Evolutionary conservation across 2,888 invertebrate genomes (phyloP).

Genomic region (Drosophila anceps): DNA sequence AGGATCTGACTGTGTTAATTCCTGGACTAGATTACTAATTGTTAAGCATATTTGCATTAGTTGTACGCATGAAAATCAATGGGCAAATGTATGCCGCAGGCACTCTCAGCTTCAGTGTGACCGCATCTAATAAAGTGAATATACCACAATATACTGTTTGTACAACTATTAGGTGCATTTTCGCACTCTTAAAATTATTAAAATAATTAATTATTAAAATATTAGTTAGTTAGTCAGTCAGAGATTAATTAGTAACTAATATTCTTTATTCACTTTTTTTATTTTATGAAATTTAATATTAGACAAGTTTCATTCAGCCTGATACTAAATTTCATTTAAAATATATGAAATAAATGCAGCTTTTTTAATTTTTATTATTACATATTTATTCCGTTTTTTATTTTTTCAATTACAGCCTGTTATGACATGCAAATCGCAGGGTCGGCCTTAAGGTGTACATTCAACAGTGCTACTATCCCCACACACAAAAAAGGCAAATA

Average conservation of each 20-base stretch:
- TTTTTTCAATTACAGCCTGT: constrained; percentile 50
- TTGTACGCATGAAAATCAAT: constrained; percentile 74
- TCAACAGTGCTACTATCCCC: constrained; percentile 19
- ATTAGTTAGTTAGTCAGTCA: background rate
- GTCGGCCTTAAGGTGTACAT: constrained; percentile 48
- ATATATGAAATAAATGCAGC: constrained; percentile 19
- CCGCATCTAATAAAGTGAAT: constrained; percentile 38
- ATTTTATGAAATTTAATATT: too few species aligned
- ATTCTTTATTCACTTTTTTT: too few species aligned
- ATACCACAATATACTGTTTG: constrained; percentile 64
- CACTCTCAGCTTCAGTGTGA: constrained; percentile 53
- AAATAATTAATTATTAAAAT: background rate
- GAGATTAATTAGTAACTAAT: too few species aligned
- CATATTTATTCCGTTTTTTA: constrained; percentile 35
- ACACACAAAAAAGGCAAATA: constrained; percentile 15
- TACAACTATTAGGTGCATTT: background rate
- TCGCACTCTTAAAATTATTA: background rate
- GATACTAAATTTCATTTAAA: too few species aligned
- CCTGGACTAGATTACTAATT: background rate
- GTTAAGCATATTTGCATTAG: constrained; percentile 23
- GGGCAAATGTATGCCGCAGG: constrained; percentile 57
- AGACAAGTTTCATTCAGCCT: too few species aligned
- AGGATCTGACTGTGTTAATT: background rate
- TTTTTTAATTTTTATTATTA: constrained; percentile 12
- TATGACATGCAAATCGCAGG: constrained; percentile 34